Base-by-base conservation (phyloP, 2,797 vertebrate genomes). In the Psittacula derbiana region DNA sequence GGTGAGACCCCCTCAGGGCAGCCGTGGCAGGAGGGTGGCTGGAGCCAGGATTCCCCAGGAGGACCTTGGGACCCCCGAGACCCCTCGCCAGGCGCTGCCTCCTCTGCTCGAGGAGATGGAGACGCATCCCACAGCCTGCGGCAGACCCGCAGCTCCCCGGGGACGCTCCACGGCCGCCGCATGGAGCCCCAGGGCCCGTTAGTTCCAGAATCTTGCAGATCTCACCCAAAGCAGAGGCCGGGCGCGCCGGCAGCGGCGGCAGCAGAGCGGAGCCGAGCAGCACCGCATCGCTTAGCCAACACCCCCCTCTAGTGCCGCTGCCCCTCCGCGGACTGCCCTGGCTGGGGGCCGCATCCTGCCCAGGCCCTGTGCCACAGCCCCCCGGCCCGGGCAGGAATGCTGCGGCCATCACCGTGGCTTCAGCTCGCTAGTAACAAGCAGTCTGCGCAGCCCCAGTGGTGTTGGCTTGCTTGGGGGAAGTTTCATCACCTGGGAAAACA, bases 261-360 rank as follows among this genome's bases (percentile, higher is more conserved):
- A 17, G 84, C 62, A 12, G 75, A 18, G 10, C 16, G 21, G 36
- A 40, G 55, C 69, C 10, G 12, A 57, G 85, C 88, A 4, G 92
- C 80, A 33, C 55, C 41, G 25, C 87, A 95, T 96, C 23, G 79
- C 92, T 90, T 91, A 73, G 85, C 82, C 96, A 93, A 95, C 4
- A 85, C 95, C 86, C 91, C 96, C 96, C 81, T 91, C 95, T 94
- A 91, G 96, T 90, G 96, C 89, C 87, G 11, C 64, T 69, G 90
- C 80, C 86, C 92, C 76, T 79, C 80, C 50, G 52, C 24, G 5
- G 93, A 70, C 83, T 61, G 88, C 88, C 75, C n/a, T 80, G 66
- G 16, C 49, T 11, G 31, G 61, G 71, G 92, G 65, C 1, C 36
- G 69, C 80, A 30, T 50, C 65, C 65, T 41, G 53, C 44, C 27